Conservation (phyloP, 2,113 vertebrate genomes). For the Chamaea fasciata region DNA sequence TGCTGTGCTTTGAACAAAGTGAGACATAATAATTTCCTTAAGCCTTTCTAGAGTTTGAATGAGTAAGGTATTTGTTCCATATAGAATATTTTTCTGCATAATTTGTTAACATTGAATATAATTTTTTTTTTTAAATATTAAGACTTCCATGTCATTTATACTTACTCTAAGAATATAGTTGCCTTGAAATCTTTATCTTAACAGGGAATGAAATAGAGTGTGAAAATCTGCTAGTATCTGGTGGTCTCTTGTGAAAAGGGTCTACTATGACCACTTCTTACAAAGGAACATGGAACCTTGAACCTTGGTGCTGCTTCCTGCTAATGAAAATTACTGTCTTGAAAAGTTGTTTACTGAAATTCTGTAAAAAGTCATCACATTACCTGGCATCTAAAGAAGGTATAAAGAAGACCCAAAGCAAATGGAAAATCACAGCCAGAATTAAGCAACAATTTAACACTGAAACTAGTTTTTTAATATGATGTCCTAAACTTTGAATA, state of each 20-base stretch:
- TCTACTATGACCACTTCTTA: not conserved
- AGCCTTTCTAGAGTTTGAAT: not conserved
- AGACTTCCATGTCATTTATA: not conserved
- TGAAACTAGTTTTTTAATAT: not conserved
- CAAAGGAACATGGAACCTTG: not conserved
- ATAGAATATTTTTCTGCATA: not conserved
- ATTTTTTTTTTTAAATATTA: not conserved
- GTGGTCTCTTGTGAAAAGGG: not conserved
- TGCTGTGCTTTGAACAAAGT: not conserved
- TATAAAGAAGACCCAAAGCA: not conserved
- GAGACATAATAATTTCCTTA: not conserved
- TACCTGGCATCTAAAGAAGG: not conserved
- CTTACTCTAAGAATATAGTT: not conserved
- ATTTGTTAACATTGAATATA: not conserved
- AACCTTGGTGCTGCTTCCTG: not conserved
- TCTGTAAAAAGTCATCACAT: not conserved
- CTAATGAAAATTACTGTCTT: not conserved
- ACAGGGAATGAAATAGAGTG: not conserved
- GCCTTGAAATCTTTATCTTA: not conserved
- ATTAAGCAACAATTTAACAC: not conserved
- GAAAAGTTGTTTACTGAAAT: not conserved
- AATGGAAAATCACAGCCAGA: not conserved
- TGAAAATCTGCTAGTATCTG: not conserved
- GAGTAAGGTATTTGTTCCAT: not conserved
- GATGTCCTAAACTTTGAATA: not conserved